These are phyloP conservation scores for Leptodactylus fallax DNA, from an alignment of 2,797 vertebrate species.

Conservation along the genomic window DNA sequence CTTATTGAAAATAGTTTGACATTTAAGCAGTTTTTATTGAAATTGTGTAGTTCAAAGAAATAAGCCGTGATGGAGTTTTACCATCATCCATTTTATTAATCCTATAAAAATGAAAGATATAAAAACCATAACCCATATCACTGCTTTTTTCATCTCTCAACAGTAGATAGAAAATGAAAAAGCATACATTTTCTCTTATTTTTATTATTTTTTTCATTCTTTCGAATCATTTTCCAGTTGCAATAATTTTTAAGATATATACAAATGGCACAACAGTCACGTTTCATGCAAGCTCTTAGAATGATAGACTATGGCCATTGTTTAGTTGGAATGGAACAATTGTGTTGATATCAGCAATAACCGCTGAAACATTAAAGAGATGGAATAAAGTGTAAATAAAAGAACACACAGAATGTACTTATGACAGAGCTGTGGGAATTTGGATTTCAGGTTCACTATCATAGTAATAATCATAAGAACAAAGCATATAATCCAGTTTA, in stretches of 20 bases:
- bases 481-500: no score
- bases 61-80: constrained; percentile 63
- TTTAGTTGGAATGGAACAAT: constrained; percentile 48
- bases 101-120: constrained; percentile 64
- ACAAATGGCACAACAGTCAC: constrained; percentile 38
- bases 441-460: neutral
- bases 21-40: constrained; percentile 64
- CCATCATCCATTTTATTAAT: constrained; percentile 64
- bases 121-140: constrained; percentile 64
- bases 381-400: constrained; percentile 31
- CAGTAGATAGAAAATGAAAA: constrained; percentile 63
- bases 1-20: constrained; percentile 63
- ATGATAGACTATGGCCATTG: constrained; percentile 42
- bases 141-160: constrained; percentile 61
- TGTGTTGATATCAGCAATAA: constrained; percentile 45
- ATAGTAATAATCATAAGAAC: neutral
- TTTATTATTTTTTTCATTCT: constrained; percentile 59
- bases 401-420: neutral
- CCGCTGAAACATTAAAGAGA: constrained; percentile 27
- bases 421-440: neutral
- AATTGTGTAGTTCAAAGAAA: constrained; percentile 64
- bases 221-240: constrained; percentile 45
- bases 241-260: constrained; percentile 44
- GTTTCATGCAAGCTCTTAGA: constrained; percentile 16
- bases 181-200: constrained; percentile 60